Evolutionary conservation across 1,140 invertebrate species (phyloP), one percentile per base, ranked within the genome.

Genomic region (Hycleus cichorii): DNA sequence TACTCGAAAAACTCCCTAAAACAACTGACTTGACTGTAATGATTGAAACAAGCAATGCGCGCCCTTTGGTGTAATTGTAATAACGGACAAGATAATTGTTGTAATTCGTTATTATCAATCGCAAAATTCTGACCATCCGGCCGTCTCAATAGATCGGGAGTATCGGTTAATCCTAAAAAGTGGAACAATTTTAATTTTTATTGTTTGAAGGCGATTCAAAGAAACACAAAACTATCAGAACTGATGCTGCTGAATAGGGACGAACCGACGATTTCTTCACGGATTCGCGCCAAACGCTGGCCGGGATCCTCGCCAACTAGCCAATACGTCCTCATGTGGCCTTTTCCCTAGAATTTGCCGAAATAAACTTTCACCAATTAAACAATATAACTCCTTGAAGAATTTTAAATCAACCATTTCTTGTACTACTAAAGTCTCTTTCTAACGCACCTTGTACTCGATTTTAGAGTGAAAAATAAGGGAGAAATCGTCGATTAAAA

Each of bases 251-350:
- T 69, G 39, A 68, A 73, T 47, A 72, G 51, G 0, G 66, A 69
- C 2, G 71, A 72, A 1, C 69, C 72, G 5, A 69, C 57, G 26
- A 72, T 66, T 59, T 72, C 69, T 50, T 68, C 58, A 39, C 66
- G 61, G 39, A 74, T 67, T 50, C 70, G 49, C 3, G 69, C 70
- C 40, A 72, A 50, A 49, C 69, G 47, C 57, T 71, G 65, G 18
- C 49, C 56, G 1, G 71, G 65, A 66, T 87, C 81, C 69, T 87
- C 84, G 4, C 83, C 83, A 0, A 81, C 71, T 10, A 91, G 72
- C 88, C 88, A 91, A 75, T 85, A 90, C 0, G 88, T 90, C 45
- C 79, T 74, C 78, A 89, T 86, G 54, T 87, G 81, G 5, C 85
- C 84, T 76, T 86, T 87, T 2, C 84, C 89, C 84, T 91, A 53